Conservation (phyloP, 2,797 vertebrate genomes). For the Rhinoraja longicauda region DNA sequence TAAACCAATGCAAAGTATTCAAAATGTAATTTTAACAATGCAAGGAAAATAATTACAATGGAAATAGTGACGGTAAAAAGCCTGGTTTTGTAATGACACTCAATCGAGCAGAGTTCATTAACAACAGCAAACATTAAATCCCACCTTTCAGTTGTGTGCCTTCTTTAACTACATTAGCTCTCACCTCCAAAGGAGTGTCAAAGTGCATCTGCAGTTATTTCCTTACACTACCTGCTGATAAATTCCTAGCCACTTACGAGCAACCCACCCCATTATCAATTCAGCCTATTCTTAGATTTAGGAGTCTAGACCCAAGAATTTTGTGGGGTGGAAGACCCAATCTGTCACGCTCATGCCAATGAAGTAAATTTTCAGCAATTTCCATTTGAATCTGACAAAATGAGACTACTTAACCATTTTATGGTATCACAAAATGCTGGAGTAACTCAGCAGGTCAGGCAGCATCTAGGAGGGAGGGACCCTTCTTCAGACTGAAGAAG, state of each 20-base stretch:
- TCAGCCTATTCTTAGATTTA: neutral
- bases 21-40: neutral
- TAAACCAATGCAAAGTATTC: neutral
- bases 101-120: neutral
- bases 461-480: too few species aligned
- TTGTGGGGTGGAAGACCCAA: neutral
- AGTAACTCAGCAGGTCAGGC: too few species aligned
- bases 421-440: too few species aligned
- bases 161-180: neutral
- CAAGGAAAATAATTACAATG: neutral
- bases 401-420: neutral
- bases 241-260: neutral
- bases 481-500: too few species aligned
- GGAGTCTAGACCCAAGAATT: neutral
- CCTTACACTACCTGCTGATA: too few species aligned
- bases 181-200: neutral
- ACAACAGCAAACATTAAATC: neutral
- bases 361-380: neutral
- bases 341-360: neutral
- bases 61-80: neutral
- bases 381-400: neutral
- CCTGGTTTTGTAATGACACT: neutral
- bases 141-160: neutral
- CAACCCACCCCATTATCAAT: neutral
- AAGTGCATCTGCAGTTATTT: too few species aligned